phyloP scores from a whole-genome alignment of 2,888 invertebrate genomes.

The Pristionchus exspectatus region DNA sequence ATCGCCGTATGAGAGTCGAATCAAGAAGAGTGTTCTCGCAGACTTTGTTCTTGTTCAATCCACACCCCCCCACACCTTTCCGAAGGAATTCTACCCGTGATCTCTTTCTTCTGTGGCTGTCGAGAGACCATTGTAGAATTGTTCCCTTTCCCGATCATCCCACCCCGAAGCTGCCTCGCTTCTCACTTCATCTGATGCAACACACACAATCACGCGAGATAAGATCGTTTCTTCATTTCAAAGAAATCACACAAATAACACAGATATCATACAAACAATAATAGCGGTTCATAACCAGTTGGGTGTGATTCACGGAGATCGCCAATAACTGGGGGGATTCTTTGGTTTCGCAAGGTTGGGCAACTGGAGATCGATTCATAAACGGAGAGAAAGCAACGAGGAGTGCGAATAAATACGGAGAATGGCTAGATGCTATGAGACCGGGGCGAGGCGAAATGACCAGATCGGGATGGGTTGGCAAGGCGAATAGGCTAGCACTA shows the following conservation, averaged over 20 bases:
- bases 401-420: not conserved
- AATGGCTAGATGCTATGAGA: constrained; percentile 6
- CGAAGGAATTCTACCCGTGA: too few relatives aligned
- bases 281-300: constrained; percentile 9
- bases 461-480: constrained; percentile 7
- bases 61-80: too few relatives aligned
- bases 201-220: not conserved
- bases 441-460: not conserved
- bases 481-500: not conserved
- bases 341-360: not conserved
- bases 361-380: constrained; percentile 27
- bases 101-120: too few relatives aligned
- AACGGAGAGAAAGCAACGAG: not conserved
- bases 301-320: not conserved
- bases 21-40: too few relatives aligned
- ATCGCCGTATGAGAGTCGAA: not conserved
- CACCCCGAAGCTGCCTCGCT: not conserved
- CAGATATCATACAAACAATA: constrained; percentile 22
- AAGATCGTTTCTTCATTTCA: constrained; percentile 40
- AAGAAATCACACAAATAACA: not conserved
- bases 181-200: constrained; percentile 4
- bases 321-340: not conserved
- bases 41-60: too few relatives aligned
- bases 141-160: not conserved
- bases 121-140: not conserved